Evolutionary conservation across 2,797 vertebrate species (phyloP).

Genomic region (Aldrovandia affinis): DNA sequence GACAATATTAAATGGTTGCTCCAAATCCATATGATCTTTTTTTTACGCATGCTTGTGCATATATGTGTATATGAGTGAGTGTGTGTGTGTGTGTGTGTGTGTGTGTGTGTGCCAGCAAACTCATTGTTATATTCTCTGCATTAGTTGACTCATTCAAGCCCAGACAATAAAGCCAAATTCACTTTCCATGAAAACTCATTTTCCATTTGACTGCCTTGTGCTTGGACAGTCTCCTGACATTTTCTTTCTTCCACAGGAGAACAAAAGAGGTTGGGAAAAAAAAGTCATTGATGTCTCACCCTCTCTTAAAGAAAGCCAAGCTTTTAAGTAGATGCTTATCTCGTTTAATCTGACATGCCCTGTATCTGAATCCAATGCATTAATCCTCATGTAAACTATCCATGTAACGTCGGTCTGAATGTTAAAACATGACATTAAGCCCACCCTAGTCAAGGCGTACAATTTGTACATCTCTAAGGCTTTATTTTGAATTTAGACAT

Average conservation of each 20-base stretch:
- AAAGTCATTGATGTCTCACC: background rate
- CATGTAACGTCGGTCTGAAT: background rate
- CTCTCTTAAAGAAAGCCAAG: background rate
- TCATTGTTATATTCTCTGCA: background rate
- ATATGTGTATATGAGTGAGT: background rate
- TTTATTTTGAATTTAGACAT: background rate
- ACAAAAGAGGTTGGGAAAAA: background rate
- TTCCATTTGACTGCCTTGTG: conserved; percentile 27
- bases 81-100: background rate
- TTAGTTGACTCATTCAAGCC: background rate
- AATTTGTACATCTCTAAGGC: background rate
- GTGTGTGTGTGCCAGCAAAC: background rate
- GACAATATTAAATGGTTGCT: background rate
- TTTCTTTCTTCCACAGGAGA: conserved; percentile 17
- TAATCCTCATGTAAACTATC: conserved; percentile 18
- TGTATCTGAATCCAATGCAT: conserved; percentile 1
- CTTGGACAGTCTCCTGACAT: conserved; percentile 21
- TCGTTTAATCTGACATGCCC: background rate
- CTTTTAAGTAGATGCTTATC: conserved; percentile 12
- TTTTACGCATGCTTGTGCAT: background rate
- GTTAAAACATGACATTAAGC: background rate
- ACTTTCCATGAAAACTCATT: conserved; percentile 30
- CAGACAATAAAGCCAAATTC: conserved; percentile 27
- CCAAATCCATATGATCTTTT: background rate
- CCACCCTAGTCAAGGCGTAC: background rate